Evolutionary conservation across 2,888 invertebrate genomes (phyloP).

Genomic region (Scotopteryx bipunctaria): DNA sequence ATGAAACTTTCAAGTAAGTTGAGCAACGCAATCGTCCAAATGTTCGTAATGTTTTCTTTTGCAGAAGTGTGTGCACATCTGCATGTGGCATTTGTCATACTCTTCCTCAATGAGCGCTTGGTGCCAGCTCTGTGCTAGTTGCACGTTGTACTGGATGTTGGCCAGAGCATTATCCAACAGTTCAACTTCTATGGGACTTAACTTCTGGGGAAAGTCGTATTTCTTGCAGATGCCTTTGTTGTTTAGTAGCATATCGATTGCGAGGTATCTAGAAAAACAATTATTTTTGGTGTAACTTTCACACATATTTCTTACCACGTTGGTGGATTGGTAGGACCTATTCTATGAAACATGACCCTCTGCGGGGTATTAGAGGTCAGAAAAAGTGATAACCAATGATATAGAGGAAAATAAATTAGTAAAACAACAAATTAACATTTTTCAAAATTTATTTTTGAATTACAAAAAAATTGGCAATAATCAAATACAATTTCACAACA

Average conservation of each 20-base stretch:
- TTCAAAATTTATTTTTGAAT: conserved; percentile 11
- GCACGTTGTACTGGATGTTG: conserved; percentile 41
- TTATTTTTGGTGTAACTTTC: no score
- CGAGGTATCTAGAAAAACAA: conserved; percentile 49
- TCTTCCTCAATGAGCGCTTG: conserved; percentile 11
- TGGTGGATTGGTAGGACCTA: no score
- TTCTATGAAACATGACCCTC: no score
- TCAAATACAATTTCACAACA: conserved; percentile 9
- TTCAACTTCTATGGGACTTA: conserved; percentile 50
- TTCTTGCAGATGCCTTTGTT: conserved; percentile 57
- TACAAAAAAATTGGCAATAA: conserved; percentile 2
- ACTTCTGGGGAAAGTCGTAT: conserved; percentile 49
- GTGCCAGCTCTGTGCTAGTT: conserved; percentile 51
- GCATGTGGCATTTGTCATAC: conserved; percentile 34
- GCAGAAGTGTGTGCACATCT: conserved; percentile 44
- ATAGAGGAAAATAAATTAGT: no score
- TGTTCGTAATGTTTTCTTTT: conserved; percentile 38
- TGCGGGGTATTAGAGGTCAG: neutral
- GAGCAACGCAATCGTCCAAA: conserved; percentile 38
- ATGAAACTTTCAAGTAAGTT: conserved; percentile 7
- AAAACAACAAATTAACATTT: neutral
- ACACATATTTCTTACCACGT: no score
- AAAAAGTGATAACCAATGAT: neutral
- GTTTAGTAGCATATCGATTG: conserved; percentile 54
- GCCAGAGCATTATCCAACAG: conserved; percentile 48